Conservation (phyloP, 2,113 vertebrate species). For the Melierax canorus region DNA sequence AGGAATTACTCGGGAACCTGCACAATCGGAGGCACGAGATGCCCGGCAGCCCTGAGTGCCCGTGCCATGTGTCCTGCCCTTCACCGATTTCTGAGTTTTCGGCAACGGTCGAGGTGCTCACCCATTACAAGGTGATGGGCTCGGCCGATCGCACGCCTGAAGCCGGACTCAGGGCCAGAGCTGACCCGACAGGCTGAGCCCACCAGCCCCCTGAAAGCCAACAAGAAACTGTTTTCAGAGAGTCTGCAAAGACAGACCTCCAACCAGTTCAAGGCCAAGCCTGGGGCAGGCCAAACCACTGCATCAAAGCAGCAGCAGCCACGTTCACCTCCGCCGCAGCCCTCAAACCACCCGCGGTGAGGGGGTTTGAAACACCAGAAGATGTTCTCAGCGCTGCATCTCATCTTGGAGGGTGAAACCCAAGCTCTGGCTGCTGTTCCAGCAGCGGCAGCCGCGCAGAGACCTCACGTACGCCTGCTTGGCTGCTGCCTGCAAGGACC, state of each 20-base stretch:
- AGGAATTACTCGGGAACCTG: not conserved
- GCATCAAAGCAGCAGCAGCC: not conserved
- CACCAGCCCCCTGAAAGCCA: not conserved
- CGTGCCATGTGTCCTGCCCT: not conserved
- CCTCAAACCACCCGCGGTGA: not conserved
- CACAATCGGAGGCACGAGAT: fast-evolving
- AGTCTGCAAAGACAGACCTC: not conserved
- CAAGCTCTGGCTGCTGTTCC: not conserved
- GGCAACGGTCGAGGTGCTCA: fast-evolving
- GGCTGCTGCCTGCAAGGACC: not conserved
- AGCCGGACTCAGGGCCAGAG: not conserved
- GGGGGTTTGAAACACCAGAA: fast-evolving
- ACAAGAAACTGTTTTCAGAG: not conserved
- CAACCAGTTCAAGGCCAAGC: not conserved
- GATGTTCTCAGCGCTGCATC: not conserved
- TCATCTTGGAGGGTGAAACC: not conserved
- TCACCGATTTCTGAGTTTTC: not conserved
- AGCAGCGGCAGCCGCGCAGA: not conserved
- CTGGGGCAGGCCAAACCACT: not conserved
- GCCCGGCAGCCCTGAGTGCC: not conserved
- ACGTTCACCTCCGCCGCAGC: fast-evolving
- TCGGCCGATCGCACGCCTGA: fast-evolving
- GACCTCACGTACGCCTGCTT: fast-evolving
- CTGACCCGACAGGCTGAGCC: not conserved
- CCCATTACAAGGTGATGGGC: fast-evolving